Conservation (phyloP, 2,113 vertebrate genomes). For the Pelusios castaneus region DNA sequence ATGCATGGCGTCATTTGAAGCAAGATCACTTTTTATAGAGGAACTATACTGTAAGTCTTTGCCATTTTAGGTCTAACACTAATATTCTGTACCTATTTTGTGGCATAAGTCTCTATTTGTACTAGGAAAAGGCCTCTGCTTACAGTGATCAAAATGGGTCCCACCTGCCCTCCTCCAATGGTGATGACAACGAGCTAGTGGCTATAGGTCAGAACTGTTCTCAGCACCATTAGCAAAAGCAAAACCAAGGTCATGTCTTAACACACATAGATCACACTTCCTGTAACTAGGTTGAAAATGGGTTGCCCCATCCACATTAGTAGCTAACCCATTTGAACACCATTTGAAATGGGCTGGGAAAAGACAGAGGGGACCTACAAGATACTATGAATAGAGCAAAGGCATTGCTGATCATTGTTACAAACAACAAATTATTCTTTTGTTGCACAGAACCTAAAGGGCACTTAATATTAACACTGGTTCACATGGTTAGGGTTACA, state of each 20-base stretch:
- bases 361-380: background rate
- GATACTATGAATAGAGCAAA: background rate
- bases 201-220: background rate
- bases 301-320: rapidly evolving
- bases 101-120: rapidly evolving
- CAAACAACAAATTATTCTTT: background rate
- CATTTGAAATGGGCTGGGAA: rapidly evolving
- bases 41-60: background rate
- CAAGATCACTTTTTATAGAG: background rate
- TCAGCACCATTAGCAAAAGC: background rate
- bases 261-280: background rate
- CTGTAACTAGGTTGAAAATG: background rate
- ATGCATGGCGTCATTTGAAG: background rate
- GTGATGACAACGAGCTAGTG: background rate
- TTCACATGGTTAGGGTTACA: background rate
- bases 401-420: background rate
- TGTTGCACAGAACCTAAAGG: background rate
- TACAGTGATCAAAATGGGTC: background rate
- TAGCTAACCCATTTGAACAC: background rate
- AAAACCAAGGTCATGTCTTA: background rate
- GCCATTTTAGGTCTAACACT: background rate
- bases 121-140: background rate
- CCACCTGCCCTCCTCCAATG: background rate
- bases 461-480: background rate
- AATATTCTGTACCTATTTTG: background rate